phyloP scores from a whole-genome alignment of 2,797 vertebrate genomes.

The Octomys mimax region DNA sequence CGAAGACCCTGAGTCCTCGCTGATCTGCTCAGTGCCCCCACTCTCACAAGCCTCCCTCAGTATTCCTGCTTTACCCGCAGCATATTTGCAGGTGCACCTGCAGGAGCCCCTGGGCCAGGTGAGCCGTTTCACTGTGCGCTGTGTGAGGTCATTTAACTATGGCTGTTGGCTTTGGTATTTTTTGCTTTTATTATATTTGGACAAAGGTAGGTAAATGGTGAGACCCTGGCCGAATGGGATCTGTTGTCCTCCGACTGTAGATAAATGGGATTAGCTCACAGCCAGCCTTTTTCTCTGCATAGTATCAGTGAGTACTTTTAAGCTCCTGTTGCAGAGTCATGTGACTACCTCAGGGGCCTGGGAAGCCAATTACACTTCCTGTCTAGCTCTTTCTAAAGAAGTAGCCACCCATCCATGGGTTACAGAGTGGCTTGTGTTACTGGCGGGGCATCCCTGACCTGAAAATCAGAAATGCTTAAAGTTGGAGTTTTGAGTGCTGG shows the following conservation, averaged over 20 bases:
- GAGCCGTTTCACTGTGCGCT: conserved; percentile 79
- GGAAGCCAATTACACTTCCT: neutral
- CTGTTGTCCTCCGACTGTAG: neutral
- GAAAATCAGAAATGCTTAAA: neutral
- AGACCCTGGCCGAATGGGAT: fast-evolving
- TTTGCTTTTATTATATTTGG: neutral
- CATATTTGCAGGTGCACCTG: conserved; percentile 92
- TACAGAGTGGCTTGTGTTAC: neutral
- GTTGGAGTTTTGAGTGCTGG: neutral
- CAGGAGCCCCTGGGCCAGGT: conserved; percentile 87
- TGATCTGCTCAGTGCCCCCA: conserved; percentile 90
- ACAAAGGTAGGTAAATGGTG: fast-evolving
- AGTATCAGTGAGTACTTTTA: neutral
- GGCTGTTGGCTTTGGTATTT: neutral
- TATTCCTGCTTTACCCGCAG: conserved; percentile 91
- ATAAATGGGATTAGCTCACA: neutral
- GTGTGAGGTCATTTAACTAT: too few species aligned
- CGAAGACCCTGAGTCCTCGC: conserved; percentile 86
- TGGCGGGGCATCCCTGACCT: too few species aligned
- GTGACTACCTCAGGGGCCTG: too few species aligned
- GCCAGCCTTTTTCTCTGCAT: fast-evolving
- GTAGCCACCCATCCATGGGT: fast-evolving
- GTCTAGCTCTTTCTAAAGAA: neutral
- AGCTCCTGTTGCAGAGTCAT: neutral
- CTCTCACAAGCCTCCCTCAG: conserved; percentile 93